A percentile compares a stretch with the other conserved stretches of the same genome.
These are phyloP conservation scores for Bujurquina vittata DNA, from an alignment of 2,113 vertebrate genomes.

Conservation along the genomic window DNA sequence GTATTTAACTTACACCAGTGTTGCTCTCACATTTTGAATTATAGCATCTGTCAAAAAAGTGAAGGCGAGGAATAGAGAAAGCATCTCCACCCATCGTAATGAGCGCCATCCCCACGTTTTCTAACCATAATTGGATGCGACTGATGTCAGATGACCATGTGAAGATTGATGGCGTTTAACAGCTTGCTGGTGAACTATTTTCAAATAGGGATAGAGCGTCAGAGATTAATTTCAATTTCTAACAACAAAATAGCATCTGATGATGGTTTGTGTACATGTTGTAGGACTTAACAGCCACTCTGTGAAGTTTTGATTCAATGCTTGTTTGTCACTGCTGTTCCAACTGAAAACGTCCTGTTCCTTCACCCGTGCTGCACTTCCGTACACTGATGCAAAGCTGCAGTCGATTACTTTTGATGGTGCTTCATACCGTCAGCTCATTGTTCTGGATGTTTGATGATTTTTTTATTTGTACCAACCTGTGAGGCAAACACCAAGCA, in stretches of 20 bases:
- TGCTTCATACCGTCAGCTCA: constrained; percentile 28
- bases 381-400: constrained; percentile 33
- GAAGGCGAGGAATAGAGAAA: constrained; percentile 45
- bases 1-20: constrained; percentile 56
- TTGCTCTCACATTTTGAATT: constrained; percentile 64
- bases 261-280: constrained; percentile 30
- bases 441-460: constrained; percentile 47
- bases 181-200: not conserved
- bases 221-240: constrained; percentile 26
- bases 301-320: constrained; percentile 57
- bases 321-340: constrained; percentile 37
- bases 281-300: not conserved
- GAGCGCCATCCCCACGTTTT: constrained; percentile 52
- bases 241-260: constrained; percentile 39
- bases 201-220: not conserved
- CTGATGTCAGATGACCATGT: constrained; percentile 53
- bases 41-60: constrained; percentile 63
- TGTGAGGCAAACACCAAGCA: constrained; percentile 65
- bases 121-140: constrained; percentile 63
- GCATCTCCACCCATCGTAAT: constrained; percentile 68
- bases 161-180: constrained; percentile 27
- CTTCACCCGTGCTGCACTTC: constrained; percentile 9
- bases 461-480: constrained; percentile 63
- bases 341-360: constrained; percentile 6
- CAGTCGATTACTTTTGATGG: constrained; percentile 26